Conservation (phyloP, 2,888 invertebrate genomes). For the Cryptophagus acutangulus region DNA sequence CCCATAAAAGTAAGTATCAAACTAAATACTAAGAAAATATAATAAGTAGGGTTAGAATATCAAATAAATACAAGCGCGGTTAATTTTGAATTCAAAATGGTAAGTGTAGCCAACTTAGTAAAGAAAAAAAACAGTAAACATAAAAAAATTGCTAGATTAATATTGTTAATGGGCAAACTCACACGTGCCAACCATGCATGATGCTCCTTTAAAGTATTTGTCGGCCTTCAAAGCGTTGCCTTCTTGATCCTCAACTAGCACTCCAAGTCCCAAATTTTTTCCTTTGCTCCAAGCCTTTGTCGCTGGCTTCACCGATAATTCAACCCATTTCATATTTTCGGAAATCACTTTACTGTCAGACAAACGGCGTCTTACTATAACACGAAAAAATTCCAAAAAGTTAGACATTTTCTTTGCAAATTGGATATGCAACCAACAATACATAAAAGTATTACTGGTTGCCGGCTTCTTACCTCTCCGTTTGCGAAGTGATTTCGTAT, state of each 20-base stretch:
- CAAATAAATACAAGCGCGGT: too few species aligned
- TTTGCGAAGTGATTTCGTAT: constrained; percentile 53
- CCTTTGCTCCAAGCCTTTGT: constrained; percentile 46
- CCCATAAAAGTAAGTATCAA: constrained; percentile 5
- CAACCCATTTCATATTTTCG: constrained; percentile 46
- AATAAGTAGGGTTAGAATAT: not conserved
- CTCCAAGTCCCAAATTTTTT: constrained; percentile 47
- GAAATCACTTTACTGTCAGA: constrained; percentile 50
- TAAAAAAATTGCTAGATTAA: too few species aligned
- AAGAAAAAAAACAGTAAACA: too few species aligned
- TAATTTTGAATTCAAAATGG: too few species aligned
- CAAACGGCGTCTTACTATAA: constrained; percentile 48
- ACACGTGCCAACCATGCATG: constrained; percentile 50
- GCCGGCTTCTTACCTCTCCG: constrained; percentile 52
- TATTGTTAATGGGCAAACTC: constrained; percentile 41
- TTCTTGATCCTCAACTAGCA: constrained; percentile 59
- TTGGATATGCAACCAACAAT: not conserved
- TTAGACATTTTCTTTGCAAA: constrained; percentile 5
- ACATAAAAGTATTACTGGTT: not conserved
- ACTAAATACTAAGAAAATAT: too few species aligned
- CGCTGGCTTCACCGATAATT: constrained; percentile 50
- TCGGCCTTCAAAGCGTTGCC: constrained; percentile 50
- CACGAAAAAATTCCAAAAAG: constrained; percentile 4
- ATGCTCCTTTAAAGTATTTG: constrained; percentile 50
- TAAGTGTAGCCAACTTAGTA: too few species aligned